Conservation (phyloP, 1,140 invertebrate genomes). For the Mactra quadrangularis region DNA sequence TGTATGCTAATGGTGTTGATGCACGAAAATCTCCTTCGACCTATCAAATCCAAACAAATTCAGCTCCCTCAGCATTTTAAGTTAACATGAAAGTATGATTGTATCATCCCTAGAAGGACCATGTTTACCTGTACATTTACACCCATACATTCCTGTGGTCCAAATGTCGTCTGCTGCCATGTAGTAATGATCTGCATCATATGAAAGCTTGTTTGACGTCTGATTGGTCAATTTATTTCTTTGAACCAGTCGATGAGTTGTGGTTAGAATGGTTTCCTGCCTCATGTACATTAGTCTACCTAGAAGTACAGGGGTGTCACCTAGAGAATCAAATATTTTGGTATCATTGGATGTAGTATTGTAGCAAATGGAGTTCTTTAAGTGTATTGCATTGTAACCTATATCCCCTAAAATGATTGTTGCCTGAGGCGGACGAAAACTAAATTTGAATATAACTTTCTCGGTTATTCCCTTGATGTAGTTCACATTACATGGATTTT, state of each 20-base stretch:
- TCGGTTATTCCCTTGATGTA: neutral
- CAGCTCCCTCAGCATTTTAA: too few species aligned
- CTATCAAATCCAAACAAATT: too few species aligned
- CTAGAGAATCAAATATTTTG: neutral
- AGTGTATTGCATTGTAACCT: slow-evolving; percentile 53
- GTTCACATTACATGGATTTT: slow-evolving; percentile 26
- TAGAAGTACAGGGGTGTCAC: neutral
- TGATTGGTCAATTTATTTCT: slow-evolving; percentile 12
- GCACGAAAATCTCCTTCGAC: too few species aligned
- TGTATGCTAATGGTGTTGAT: too few species aligned
- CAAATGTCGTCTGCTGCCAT: slow-evolving; percentile 55
- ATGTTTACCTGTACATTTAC: slow-evolving; percentile 52
- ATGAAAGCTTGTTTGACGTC: slow-evolving; percentile 18
- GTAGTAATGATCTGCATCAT: slow-evolving; percentile 29
- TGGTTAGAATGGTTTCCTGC: slow-evolving; percentile 26
- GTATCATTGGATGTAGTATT: slow-evolving; percentile 37
- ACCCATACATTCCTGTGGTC: slow-evolving; percentile 57
- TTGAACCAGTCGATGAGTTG: slow-evolving; percentile 42
- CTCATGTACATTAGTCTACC: slow-evolving; percentile 50
- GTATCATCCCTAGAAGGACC: slow-evolving; percentile 43
- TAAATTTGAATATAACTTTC: slow-evolving; percentile 46
- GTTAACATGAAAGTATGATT: slow-evolving; percentile 23
- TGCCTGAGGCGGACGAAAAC: slow-evolving; percentile 27
- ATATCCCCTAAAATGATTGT: slow-evolving; percentile 63
- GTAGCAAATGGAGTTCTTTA: slow-evolving; percentile 34